These are phyloP conservation scores for Euwallacea similis DNA, from an alignment of 1,140 invertebrate species.

Conservation along the genomic window DNA sequence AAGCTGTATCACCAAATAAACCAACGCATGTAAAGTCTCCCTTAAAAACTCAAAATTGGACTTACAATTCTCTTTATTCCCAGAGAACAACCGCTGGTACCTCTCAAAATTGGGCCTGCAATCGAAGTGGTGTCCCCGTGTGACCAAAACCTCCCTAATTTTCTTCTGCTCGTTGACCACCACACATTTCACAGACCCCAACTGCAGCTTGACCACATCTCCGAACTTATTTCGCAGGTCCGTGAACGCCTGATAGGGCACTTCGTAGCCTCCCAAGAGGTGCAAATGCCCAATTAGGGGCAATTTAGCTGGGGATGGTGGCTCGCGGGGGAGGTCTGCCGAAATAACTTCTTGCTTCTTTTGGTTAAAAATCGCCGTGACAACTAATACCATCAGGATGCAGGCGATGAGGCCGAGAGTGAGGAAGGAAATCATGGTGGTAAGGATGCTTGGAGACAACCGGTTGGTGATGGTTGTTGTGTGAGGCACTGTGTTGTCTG, in stretches of 20 bases:
- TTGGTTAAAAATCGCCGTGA: neutral
- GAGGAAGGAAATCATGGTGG: constrained; percentile 10
- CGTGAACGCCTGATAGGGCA: constrained; percentile 67
- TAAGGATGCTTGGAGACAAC: constrained; percentile 27
- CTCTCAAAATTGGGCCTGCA: constrained; percentile 66
- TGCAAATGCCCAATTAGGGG: constrained; percentile 65
- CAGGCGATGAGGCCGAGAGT: constrained; percentile 14
- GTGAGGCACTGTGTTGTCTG: constrained; percentile 28
- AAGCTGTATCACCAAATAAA: constrained; percentile 62
- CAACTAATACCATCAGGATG: constrained; percentile 13
- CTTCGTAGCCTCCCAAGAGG: constrained; percentile 61
- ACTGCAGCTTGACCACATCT: constrained; percentile 59
- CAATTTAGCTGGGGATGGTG: constrained; percentile 54
- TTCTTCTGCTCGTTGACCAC: constrained; percentile 66
- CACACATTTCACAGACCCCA: constrained; percentile 64
- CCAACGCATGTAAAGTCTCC: neutral
- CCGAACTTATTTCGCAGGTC: constrained; percentile 59
- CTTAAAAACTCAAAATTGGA: constrained; percentile 37
- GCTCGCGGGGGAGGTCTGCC: neutral
- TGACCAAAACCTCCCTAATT: constrained; percentile 65
- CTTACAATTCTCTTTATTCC: constrained; percentile 73
- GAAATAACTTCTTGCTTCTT: neutral
- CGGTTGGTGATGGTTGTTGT: constrained; percentile 9
- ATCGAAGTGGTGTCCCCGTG: constrained; percentile 65
- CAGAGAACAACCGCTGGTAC: constrained; percentile 66